phyloP scores from a whole-genome alignment of 2,797 vertebrate genomes.

The Helicolenus hilgendorfi region DNA sequence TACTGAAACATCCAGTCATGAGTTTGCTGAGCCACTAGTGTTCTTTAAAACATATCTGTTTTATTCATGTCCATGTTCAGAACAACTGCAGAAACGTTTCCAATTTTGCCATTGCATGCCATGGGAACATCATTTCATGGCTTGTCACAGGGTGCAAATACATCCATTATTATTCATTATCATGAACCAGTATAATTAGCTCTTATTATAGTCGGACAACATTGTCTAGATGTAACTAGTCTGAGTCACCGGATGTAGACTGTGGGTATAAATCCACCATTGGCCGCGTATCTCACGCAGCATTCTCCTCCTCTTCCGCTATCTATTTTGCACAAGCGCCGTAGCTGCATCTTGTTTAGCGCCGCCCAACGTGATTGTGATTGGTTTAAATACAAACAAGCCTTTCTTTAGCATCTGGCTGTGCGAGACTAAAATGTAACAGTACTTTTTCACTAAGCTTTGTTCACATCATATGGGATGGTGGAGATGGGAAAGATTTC shows the following conservation, averaged over 20 bases:
- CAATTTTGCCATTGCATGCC: background rate
- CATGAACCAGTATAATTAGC: background rate
- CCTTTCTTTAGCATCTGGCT: background rate
- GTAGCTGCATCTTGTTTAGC: background rate
- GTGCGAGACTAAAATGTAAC: background rate
- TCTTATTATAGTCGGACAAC: background rate
- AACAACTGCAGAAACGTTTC: background rate
- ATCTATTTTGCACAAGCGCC: background rate
- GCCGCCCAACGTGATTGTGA: fast-evolving
- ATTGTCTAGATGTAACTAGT: background rate
- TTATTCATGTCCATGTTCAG: background rate
- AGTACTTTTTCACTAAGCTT: fast-evolving
- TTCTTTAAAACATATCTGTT: background rate
- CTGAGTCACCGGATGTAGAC: background rate
- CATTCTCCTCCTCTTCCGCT: background rate
- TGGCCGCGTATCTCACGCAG: background rate
- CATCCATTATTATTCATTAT: background rate
- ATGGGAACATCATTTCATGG: background rate
- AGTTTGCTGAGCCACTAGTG: background rate
- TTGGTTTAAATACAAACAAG: background rate
- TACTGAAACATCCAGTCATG: background rate
- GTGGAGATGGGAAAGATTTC: background rate
- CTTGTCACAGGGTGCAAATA: background rate
- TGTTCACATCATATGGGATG: background rate
- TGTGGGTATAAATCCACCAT: background rate